Evolutionary conservation across 1,140 invertebrate genomes (phyloP), one percentile per base, ranked within the genome.

Genomic region (Leptopilina clavipes): DNA sequence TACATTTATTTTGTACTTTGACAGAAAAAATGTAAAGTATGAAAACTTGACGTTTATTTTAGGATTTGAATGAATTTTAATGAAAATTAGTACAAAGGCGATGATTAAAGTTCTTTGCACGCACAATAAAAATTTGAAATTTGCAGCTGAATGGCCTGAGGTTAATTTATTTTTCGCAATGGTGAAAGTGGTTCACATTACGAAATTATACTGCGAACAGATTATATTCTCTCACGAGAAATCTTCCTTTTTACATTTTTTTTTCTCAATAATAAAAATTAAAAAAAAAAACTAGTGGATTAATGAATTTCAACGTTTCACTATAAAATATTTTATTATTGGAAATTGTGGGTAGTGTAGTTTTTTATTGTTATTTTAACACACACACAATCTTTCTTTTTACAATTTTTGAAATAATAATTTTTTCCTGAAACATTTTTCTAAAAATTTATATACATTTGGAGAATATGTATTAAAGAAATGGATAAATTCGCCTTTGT

Each of bases 91-190:
- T 65, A 17, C 25, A 65, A 65, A 59, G 3, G n/a, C 25, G 11
- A 65, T 65, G 19, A 52, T 52, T 52, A 14, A 25, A 65, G 22
- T 65, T 65, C 25, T n/a, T 9, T 25, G 19, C 25, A 25, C 25
- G 59, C 25, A 65, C 22, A 8, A 65, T 37, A n/a, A 65, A n/a
- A 65, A 65, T 31, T 25, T 65, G 6, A 65, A 65, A 65, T 65
- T 37, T 31, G 22, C 22, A 31, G 6, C 59, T 65, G 59, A 37
- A 37, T 65, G 0, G 59, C 59, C 59, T 65, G 59, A 65, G 59
- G 59, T 65, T 65, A 65, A 65, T 65, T 65, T 65, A 65, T 65
- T 65, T 65, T 65, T 65, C 59, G 59, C 59, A 65, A 65, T 37
- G 59, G 59, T 65, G 59, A 65, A 65, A 65, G 59, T 65, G 59